Conservation (phyloP, 2,113 vertebrate species). For the Coptodon rendalli region DNA sequence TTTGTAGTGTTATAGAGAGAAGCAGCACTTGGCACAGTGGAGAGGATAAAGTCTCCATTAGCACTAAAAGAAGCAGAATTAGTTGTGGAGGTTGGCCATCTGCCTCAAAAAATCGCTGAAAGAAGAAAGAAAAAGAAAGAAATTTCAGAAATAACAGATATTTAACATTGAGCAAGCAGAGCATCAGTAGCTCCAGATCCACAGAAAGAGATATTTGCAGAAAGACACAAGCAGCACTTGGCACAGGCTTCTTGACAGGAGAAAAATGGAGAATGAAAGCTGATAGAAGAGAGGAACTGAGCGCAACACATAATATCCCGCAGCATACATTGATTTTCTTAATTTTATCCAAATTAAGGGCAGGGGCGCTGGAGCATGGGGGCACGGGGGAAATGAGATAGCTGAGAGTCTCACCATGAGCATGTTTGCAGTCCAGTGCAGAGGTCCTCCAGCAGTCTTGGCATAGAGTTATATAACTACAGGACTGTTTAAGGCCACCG, state of each 20-base stretch:
- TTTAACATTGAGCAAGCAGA: neutral
- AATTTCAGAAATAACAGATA: neutral
- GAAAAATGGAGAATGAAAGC: neutral
- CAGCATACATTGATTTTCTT: neutral
- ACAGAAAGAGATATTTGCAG: neutral
- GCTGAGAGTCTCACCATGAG: neutral
- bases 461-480: neutral
- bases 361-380: neutral
- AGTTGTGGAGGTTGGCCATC: neutral
- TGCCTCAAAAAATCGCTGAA: neutral
- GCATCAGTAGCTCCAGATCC: neutral
- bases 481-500: accelerated
- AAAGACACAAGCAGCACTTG: neutral
- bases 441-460: neutral
- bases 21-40: neutral
- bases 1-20: neutral
- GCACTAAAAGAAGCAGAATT: neutral
- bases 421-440: neutral
- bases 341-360: neutral
- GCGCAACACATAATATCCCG: accelerated
- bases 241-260: neutral
- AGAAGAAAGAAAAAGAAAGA: neutral
- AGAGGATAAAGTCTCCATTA: neutral
- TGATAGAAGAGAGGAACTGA: neutral
- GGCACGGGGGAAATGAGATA: neutral